Percentiles rank a stretch among this genome's conserved stretches.
These are phyloP conservation scores for Coregonus ussuriensis DNA, from an alignment of 2,797 vertebrate species.

Conservation along the genomic window DNA sequence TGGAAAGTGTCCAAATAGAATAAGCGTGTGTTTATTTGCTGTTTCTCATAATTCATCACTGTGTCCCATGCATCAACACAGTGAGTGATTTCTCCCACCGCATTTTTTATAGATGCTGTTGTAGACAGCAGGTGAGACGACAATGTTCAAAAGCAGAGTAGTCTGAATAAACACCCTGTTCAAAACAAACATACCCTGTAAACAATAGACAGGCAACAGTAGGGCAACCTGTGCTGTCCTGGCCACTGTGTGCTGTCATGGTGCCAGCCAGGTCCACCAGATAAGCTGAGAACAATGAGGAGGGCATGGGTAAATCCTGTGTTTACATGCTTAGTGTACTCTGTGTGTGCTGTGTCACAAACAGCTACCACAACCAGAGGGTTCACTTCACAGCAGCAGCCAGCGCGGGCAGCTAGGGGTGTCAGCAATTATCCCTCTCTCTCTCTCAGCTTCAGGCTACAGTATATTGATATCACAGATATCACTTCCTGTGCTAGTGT, in stretches of 20 bases:
- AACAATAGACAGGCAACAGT: slow-evolving; percentile 62
- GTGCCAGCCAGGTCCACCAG: slow-evolving; percentile 45
- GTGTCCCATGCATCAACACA: too few species aligned
- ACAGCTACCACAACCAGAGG: slow-evolving; percentile 56
- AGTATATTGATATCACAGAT: slow-evolving; percentile 62
- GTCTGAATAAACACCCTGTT: slow-evolving; percentile 51
- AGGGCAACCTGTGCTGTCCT: slow-evolving; percentile 57
- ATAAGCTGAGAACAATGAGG: slow-evolving; percentile 49
- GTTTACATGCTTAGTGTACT: slow-evolving; percentile 54
- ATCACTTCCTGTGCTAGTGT: slow-evolving; percentile 56
- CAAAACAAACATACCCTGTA: slow-evolving; percentile 62
- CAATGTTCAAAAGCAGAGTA: neutral
- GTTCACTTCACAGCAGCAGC: slow-evolving; percentile 55
- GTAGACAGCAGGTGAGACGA: slow-evolving; percentile 16
- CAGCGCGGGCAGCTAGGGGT: slow-evolving; percentile 48
- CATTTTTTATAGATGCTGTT: slow-evolving; percentile 35
- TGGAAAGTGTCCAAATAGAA: too few species aligned
- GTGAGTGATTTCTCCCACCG: slow-evolving; percentile 24
- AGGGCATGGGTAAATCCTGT: slow-evolving; percentile 47
- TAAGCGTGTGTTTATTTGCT: too few species aligned
- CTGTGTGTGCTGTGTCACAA: slow-evolving; percentile 44
- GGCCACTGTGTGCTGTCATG: slow-evolving; percentile 9
- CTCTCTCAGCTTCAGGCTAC: slow-evolving; percentile 51
- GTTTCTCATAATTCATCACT: too few species aligned
- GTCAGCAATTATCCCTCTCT: slow-evolving; percentile 62